Evolutionary conservation across 2,113 vertebrate species (phyloP).

Genomic region (Willisornis vidua): DNA sequence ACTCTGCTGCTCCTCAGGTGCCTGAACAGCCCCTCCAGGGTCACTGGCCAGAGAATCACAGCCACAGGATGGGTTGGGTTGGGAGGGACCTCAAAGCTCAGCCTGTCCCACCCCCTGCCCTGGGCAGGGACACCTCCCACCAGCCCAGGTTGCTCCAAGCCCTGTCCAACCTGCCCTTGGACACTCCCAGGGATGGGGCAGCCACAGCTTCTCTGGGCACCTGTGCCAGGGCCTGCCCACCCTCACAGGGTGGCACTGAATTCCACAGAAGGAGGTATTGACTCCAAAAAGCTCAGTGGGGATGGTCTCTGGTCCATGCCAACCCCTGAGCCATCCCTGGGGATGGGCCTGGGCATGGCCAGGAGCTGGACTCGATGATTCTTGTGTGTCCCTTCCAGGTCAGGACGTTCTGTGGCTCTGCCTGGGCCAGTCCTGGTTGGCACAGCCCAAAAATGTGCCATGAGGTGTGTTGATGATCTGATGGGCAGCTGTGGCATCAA

Average conservation of each 20-base stretch:
- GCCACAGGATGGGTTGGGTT: not conserved
- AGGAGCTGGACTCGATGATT: not conserved
- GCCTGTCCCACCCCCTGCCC: not conserved
- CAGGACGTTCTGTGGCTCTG: not conserved
- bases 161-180: not conserved
- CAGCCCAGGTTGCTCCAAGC: not conserved
- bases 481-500: not conserved
- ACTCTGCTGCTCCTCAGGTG: not conserved
- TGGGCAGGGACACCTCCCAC: not conserved
- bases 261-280: too few relatives aligned
- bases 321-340: not conserved
- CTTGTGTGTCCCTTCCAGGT: not conserved
- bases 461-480: accelerated
- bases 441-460: not conserved
- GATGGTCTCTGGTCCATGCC: accelerated
- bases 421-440: too few relatives aligned
- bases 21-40: not conserved
- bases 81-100: not conserved
- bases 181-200: not conserved
- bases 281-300: not conserved
- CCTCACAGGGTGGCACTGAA: not conserved
- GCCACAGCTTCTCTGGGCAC: not conserved
- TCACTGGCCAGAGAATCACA: not conserved
- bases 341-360: not conserved
- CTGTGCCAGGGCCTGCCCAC: not conserved